Conservation (phyloP, 1,140 invertebrate species). For the Liolophura sinensis region DNA sequence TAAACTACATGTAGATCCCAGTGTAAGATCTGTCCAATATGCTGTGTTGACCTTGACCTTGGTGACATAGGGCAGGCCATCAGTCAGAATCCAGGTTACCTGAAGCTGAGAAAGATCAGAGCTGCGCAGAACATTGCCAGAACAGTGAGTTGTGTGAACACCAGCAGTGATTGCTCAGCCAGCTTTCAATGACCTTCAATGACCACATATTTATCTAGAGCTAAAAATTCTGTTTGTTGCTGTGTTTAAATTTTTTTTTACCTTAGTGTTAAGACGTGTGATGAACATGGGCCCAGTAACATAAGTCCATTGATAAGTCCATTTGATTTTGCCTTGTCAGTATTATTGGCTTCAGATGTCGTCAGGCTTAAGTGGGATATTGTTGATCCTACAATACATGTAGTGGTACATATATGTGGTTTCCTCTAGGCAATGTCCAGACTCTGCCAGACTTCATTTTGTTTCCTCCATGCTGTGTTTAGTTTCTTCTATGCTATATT, state of each 20-base stretch:
- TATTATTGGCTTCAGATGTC: too few relatives aligned
- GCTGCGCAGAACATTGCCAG: constrained; percentile 96
- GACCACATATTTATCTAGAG: constrained; percentile 21
- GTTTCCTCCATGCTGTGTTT: too few relatives aligned
- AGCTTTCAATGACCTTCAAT: constrained; percentile 11
- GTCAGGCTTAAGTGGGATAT: too few relatives aligned
- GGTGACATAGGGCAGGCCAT: constrained; percentile 92
- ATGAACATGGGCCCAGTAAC: too few relatives aligned
- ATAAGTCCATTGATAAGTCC: too few relatives aligned
- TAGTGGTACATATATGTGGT: too few relatives aligned
- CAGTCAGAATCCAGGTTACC: constrained; percentile 92
- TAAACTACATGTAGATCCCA: too few relatives aligned
- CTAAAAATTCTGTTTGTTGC: background rate
- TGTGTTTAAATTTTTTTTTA: background rate
- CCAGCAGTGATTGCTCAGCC: too few relatives aligned
- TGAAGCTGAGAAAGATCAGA: constrained; percentile 96
- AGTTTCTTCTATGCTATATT: too few relatives aligned
- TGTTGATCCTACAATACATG: too few relatives aligned
- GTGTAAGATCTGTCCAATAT: background rate
- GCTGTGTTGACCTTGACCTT: background rate
- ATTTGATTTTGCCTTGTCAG: too few relatives aligned
- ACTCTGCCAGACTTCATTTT: background rate
- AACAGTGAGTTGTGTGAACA: constrained; percentile 73
- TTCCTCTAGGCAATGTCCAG: background rate
- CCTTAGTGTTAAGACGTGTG: too few relatives aligned